Percentiles rank a stretch among this genome's conserved stretches.
phyloP scores from a whole-genome alignment of 1,140 invertebrate species.

The Cydia pomonella region DNA sequence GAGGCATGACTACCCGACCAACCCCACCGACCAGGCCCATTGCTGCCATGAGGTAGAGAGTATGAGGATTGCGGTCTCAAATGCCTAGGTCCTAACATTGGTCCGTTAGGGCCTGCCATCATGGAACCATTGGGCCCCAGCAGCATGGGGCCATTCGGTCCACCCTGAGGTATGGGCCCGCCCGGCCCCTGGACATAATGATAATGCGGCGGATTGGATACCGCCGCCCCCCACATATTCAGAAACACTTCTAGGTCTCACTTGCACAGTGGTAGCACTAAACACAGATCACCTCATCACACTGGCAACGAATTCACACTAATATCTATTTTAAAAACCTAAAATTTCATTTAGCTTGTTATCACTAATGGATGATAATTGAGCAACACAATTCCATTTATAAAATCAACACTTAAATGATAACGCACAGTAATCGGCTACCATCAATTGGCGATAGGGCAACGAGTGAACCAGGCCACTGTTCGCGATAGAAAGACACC shows the following conservation, averaged over 20 bases:
- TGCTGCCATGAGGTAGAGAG: slow-evolving; percentile 69
- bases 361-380: slow-evolving; percentile 65
- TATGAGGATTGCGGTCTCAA: slow-evolving; percentile 72
- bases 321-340: slow-evolving; percentile 53
- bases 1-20: slow-evolving; percentile 72
- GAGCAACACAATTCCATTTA: slow-evolving; percentile 58
- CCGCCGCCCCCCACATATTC: slow-evolving; percentile 77
- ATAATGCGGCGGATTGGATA: slow-evolving; percentile 73
- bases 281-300: slow-evolving; percentile 68
- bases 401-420: slow-evolving; percentile 56
- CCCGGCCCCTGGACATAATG: slow-evolving; percentile 69
- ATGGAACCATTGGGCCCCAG: slow-evolving; percentile 48
- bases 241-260: slow-evolving; percentile 53
- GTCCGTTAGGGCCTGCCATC: slow-evolving; percentile 39
- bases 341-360: slow-evolving; percentile 50
- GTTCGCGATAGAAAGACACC: slow-evolving; percentile 71
- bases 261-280: slow-evolving; percentile 50
- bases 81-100: slow-evolving; percentile 50
- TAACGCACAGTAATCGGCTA: slow-evolving; percentile 56
- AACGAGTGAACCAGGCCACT: slow-evolving; percentile 64
- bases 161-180: slow-evolving; percentile 53
- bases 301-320: slow-evolving; percentile 59
- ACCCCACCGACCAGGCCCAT: slow-evolving; percentile 68
- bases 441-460: slow-evolving; percentile 38
- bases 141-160: slow-evolving; percentile 62